Evolutionary conservation across 2,113 vertebrate species (phyloP), one percentile per base, ranked within the genome.

Genomic region (Corydoras sp.): DNA sequence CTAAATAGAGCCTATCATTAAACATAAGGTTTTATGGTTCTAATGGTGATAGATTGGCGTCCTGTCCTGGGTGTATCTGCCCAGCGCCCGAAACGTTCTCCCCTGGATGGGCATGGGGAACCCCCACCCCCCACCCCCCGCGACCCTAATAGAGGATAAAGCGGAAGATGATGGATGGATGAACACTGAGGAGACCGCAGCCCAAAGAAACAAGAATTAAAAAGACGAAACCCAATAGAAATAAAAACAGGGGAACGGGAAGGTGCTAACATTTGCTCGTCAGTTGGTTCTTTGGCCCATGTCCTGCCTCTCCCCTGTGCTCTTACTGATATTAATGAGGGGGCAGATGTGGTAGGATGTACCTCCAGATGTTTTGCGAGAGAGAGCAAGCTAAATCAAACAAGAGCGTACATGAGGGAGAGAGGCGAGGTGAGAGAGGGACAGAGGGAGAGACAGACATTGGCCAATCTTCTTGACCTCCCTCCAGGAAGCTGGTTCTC

Each of bases 401-500:
- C 18, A 24, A 24, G 18, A 24, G 18, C 18, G 18, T 24, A 24
- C 18, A 24, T 10, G 32, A 24, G 32, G 48, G 59, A 32, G 50
- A 49, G 55, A 9, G 65, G 31, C 18, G 18, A 24, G 18, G 18
- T 24, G 56, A 15, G 55, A 15, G 67, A 60, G 61, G 51, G 66
- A 49, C 30, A 59, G 58, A 66, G 48, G 61, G 68, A 56, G 63
- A 66, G 53, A 31, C 60, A 71, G 68, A 64, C 43, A 24, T 58
- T 79, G 71, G 53, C 62, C 32, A 54, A 18, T 74, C 56, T 63
- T 61, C 49, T 61, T 80, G 78, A 80, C 78, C 78, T 77, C 72
- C 60, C 75, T 80, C 68, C 78, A 77, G 78, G 69, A 77, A 70
- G 50, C 72, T 80, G 72, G 69, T 80, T 69, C 72, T 66, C 76